phyloP scores from a whole-genome alignment of 1,140 invertebrate species.

The Varroa destructor region DNA sequence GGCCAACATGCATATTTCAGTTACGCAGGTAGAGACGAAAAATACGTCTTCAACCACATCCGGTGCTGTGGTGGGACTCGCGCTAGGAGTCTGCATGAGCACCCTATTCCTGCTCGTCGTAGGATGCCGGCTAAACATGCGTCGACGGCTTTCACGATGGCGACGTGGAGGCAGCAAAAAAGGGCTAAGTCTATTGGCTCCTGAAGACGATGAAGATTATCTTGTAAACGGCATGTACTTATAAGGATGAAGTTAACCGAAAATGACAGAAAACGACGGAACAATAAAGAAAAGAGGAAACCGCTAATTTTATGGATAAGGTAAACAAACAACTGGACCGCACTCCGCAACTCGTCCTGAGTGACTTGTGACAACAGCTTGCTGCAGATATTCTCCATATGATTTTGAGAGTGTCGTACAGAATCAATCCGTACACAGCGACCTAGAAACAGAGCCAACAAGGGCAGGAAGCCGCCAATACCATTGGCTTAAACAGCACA shows the following conservation, averaged over 20 bases:
- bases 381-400: too few species aligned
- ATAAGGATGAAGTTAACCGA: neutral
- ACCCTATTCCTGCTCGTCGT: slow-evolving; percentile 17
- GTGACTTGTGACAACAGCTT: too few species aligned
- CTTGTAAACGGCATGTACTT: slow-evolving; percentile 95
- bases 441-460: too few species aligned
- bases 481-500: too few species aligned
- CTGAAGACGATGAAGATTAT: slow-evolving; percentile 71
- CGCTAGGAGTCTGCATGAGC: slow-evolving; percentile 17
- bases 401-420: too few species aligned
- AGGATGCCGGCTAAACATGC: slow-evolving; percentile 19
- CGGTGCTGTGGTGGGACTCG: slow-evolving; percentile 16
- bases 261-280: too few species aligned
- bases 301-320: too few species aligned
- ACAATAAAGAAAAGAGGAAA: too few species aligned
- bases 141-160: slow-evolving; percentile 6
- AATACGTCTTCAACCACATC: neutral
- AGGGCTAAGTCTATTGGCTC: slow-evolving; percentile 20
- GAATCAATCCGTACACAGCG: too few species aligned
- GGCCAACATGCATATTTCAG: slow-evolving; percentile 26
- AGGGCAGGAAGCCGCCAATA: too few species aligned
- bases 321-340: too few species aligned
- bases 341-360: too few species aligned
- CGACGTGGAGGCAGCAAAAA: slow-evolving; percentile 19
- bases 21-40: slow-evolving; percentile 21